A percentile compares a stretch with the other conserved stretches of the same genome.
phyloP scores from a whole-genome alignment of 2,797 vertebrate species.

The Pseudomugil tenellus region DNA sequence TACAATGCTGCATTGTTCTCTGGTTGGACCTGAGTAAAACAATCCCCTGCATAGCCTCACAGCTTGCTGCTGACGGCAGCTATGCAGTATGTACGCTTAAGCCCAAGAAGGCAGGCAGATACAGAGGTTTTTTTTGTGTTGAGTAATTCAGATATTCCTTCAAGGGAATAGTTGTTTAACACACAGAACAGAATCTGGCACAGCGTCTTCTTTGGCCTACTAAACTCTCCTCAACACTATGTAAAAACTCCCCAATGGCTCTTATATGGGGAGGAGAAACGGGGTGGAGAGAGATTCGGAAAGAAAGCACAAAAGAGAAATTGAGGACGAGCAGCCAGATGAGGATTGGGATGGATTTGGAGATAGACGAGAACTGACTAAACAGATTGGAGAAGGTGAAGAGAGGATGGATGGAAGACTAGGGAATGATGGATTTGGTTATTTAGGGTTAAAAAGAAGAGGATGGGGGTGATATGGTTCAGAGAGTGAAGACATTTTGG shows the following conservation, averaged over 20 bases:
- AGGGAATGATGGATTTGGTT: slow-evolving; percentile 64
- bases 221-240: slow-evolving; percentile 78
- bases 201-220: slow-evolving; percentile 75
- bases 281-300: slow-evolving; percentile 38
- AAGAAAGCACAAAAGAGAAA: slow-evolving; percentile 56
- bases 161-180: slow-evolving; percentile 70
- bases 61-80: slow-evolving; percentile 55
- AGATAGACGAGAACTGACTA: slow-evolving; percentile 69
- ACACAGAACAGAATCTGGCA: slow-evolving; percentile 67
- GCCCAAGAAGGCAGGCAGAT: slow-evolving; percentile 51
- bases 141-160: slow-evolving; percentile 73
- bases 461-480: slow-evolving; percentile 3
- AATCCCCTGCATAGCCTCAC: slow-evolving; percentile 46
- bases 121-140: slow-evolving; percentile 65
- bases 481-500: slow-evolving; percentile 20
- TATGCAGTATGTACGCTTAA: slow-evolving; percentile 50
- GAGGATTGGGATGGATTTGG: slow-evolving; percentile 74
- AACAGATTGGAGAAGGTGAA: slow-evolving; percentile 65
- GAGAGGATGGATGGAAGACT: slow-evolving; percentile 60
- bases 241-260: slow-evolving; percentile 71
- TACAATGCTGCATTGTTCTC: slow-evolving; percentile 71
- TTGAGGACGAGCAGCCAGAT: slow-evolving; percentile 68
- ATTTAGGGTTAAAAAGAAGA: slow-evolving; percentile 49
- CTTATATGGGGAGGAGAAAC: slow-evolving; percentile 44
- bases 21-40: slow-evolving; percentile 59